Evolutionary conservation across 1,140 invertebrate genomes (phyloP), one percentile per base, ranked within the genome.

Genomic region (Dolichoris vasculosae): DNA sequence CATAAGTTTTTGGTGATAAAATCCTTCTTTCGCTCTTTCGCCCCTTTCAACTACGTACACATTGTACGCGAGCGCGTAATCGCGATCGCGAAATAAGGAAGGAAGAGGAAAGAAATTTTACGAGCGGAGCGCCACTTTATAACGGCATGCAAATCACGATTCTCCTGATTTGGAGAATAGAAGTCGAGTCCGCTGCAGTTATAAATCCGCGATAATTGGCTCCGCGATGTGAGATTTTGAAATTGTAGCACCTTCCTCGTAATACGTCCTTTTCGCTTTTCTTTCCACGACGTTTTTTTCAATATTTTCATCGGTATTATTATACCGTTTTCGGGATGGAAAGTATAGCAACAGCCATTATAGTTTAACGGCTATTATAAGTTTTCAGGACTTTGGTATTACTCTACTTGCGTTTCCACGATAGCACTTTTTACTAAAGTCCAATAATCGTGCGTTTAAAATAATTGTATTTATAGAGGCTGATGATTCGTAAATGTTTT

Each of bases 141-240:
- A 86, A 88, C 87, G 63, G 69, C 86, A 88, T 87, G 81, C 84
- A 90, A 89, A 88, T 90, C 77, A 59, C 77, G 82, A 67, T 78
- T 77, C 79, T 73, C 86, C 87, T 87, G 88, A 89, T 88, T 89
- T 88, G 87, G 88, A 83, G 87, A 86, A 80, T 81, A 87, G 87
- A 80, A 78, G 48, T 51, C 51, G 69, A 87, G 89, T 88, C 88
- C 85, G 88, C 86, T n/a, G 79, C 85, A 87, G 91, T 92, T 92
- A 92, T 93, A 93, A 93, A 93, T 93, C 90, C 91, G 89, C 89
- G 89, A 92, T 93, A 93, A 93, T 93, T 93, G 92, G 91, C 90
- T 43, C 2, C 63, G 88, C 87, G 86, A 86, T 88, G 83, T 40
- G 83, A 69, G 55, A 71, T 63, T 46, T 88, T 83, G 82, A 73